Evolutionary conservation across 2,888 invertebrate species (phyloP).

Genomic region (Adelphocoris suturalis): DNA sequence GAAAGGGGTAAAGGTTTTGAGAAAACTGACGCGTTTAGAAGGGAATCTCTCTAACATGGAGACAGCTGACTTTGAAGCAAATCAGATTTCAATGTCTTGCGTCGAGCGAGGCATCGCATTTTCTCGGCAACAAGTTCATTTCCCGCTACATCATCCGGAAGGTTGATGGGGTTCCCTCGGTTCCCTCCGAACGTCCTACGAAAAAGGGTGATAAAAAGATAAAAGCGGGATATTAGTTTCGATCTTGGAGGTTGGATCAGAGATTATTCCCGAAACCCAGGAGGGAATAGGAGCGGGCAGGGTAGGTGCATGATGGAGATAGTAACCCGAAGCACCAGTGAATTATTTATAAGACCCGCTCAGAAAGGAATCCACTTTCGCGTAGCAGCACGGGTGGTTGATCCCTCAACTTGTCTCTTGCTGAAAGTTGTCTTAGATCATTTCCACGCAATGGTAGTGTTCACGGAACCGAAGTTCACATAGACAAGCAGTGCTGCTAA

Average conservation of each 20-base stretch:
- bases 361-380: background rate
- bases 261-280: slow-evolving; percentile 7
- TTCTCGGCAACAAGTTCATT: slow-evolving; percentile 39
- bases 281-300: background rate
- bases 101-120: slow-evolving; percentile 12
- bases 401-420: slow-evolving; percentile 1
- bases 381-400: background rate
- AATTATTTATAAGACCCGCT: background rate
- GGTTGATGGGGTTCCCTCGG: background rate
- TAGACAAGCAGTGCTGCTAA: too few species aligned
- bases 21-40: background rate
- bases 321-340: background rate
- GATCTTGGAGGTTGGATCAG: slow-evolving; percentile 24
- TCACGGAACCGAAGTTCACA: too few species aligned
- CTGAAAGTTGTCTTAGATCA: background rate
- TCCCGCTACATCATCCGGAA: background rate
- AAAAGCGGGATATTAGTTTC: slow-evolving; percentile 32
- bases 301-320: background rate
- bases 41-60: background rate
- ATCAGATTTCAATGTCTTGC: slow-evolving; percentile 20
- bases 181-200: background rate
- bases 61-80: slow-evolving; percentile 16
- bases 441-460: too few species aligned
- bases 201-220: background rate
- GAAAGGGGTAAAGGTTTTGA: background rate